Base-by-base conservation (phyloP, 2,797 vertebrate species). In the Poecile montanus region DNA sequence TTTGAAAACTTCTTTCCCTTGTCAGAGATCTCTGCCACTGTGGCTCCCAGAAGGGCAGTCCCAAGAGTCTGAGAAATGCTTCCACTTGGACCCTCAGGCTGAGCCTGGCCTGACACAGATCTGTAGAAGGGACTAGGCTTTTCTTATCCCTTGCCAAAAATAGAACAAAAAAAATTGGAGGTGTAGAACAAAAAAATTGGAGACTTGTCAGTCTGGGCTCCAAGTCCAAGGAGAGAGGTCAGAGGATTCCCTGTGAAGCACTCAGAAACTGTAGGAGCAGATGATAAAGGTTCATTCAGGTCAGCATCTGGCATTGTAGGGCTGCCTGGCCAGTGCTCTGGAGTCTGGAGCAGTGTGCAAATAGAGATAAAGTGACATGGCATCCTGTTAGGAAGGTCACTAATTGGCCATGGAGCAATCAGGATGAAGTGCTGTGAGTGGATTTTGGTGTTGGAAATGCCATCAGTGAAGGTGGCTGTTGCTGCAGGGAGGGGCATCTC, bases 281-380 rank as follows among this genome's bases (percentile, higher is more conserved):
- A 42, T 74, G 74, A 82, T 54, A 76, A 89, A 26, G 25, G n/a
- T 67, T 91, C 34, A 78, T 91, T 67, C 66, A 92, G 89, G 36
- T 71, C 63, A 90, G 57, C 0, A 0, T 66, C 56, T 78, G 48
- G 51, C 67, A 63, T 54, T 71, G 63, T 67, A 66, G 3, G 1
- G 18, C 70, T 23, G 7, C 48, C 57, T 2, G 3, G 65, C 57
- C 83, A 81, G 66, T 1, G 0, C 79, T 80, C 65, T 18, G 27
- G 36, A 66, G 73, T 62, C 32, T 11, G 42, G 81, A 91, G 65
- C 44, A 7, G 45, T 68, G 78, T 58, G 57, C 82, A 94, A 88
- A 92, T 89, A 80, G 38, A 96, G 93, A 85, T 91, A 89, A 86
- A 4, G 7, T 23, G 66, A 83, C 66, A 56, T 11, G 68, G 71